Evolutionary conservation across 2,797 vertebrate species (phyloP).

Genomic region (Rhinoraja longicauda): DNA sequence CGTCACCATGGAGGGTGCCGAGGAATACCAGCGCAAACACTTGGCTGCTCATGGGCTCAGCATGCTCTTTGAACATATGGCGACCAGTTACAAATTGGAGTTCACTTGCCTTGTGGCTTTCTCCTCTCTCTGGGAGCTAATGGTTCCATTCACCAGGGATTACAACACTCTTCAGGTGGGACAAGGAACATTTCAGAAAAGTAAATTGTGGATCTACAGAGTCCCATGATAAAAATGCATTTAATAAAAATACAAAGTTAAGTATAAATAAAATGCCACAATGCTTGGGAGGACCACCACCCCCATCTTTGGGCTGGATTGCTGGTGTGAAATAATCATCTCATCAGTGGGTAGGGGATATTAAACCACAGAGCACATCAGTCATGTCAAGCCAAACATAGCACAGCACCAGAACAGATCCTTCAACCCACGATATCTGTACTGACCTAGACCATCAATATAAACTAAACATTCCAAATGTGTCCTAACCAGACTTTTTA

Average conservation of each 20-base stretch:
- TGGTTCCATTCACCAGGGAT: conserved; percentile 95
- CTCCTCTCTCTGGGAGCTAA: conserved; percentile 88
- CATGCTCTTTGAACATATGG: conserved; percentile 98
- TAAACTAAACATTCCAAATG: too few relatives aligned
- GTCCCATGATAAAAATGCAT: not conserved
- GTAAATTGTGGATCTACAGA: not conserved
- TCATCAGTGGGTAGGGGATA: not conserved
- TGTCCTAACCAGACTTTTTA: too few relatives aligned
- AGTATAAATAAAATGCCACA: too few relatives aligned
- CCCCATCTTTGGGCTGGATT: not conserved
- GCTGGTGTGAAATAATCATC: not conserved
- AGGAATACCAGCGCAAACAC: conserved; percentile 93
- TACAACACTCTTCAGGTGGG: conserved; percentile 90
- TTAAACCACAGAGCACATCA: not conserved
- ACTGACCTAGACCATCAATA: too few relatives aligned
- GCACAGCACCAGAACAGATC: too few relatives aligned
- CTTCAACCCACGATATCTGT: too few relatives aligned
- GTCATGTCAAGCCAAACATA: not conserved
- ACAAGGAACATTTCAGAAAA: not conserved
- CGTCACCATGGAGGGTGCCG: conserved; percentile 77
- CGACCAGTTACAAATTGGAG: conserved; percentile 91
- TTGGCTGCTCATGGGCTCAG: conserved; percentile 89
- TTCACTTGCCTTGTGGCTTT: conserved; percentile 90
- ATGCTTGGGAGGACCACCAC: too few relatives aligned
- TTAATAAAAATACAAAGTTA: not conserved